Conservation (phyloP, 2,113 vertebrate species). For the Salminus brasiliensis region DNA sequence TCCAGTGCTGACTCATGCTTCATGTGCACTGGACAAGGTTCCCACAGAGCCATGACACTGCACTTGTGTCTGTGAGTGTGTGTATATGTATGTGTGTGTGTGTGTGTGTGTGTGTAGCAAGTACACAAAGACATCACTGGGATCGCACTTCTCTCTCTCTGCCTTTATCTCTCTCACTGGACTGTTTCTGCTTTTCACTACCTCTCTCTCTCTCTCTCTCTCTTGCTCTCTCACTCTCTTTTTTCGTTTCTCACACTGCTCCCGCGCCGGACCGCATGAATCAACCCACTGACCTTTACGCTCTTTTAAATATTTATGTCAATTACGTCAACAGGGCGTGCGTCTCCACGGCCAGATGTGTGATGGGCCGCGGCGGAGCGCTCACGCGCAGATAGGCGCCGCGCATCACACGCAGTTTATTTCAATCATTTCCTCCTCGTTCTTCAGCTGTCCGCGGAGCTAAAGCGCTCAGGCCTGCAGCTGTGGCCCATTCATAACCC, state of each 20-base stretch:
- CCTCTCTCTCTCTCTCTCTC: no score
- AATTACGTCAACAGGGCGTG: slow-evolving; percentile 62
- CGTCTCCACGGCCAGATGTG: slow-evolving; percentile 62
- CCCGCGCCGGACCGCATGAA: no score
- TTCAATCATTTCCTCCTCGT: slow-evolving; percentile 67
- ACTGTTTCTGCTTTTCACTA: background rate
- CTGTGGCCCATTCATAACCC: slow-evolving; percentile 68
- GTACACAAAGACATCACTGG: slow-evolving; percentile 3
- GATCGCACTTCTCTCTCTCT: slow-evolving; percentile 47
- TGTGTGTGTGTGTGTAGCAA: slow-evolving; percentile 63
- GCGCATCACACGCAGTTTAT: slow-evolving; percentile 65
- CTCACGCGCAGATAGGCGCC: slow-evolving; percentile 41
- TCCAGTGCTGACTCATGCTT: slow-evolving; percentile 45
- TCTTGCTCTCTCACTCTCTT: slow-evolving; percentile 52
- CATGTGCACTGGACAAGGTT: background rate
- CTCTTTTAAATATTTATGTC: slow-evolving; percentile 69
- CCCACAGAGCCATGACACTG: slow-evolving; percentile 65
- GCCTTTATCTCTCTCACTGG: background rate
- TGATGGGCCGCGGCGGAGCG: slow-evolving; percentile 26
- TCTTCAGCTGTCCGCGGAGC: slow-evolving; percentile 63
- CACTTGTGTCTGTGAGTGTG: slow-evolving; percentile 55
- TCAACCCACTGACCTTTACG: slow-evolving; percentile 59
- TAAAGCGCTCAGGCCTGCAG: slow-evolving; percentile 61
- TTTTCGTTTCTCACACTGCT: slow-evolving; percentile 17
- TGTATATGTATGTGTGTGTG: slow-evolving; percentile 48